Evolutionary conservation across 1,140 invertebrate species (phyloP), one percentile per base, ranked within the genome.

Genomic region (Penaeus indicus): DNA sequence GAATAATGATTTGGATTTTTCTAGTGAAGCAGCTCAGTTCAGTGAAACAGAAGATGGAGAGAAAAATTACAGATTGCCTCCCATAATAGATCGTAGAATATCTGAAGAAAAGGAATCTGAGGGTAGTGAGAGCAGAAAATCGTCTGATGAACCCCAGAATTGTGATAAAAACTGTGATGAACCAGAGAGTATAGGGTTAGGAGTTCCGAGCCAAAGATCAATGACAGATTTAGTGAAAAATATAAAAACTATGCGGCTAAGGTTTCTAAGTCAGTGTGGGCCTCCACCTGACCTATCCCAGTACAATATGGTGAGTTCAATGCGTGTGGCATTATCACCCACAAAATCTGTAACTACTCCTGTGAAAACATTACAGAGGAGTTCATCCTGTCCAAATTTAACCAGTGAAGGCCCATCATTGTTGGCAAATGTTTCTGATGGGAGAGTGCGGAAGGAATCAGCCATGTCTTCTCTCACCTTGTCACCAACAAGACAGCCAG

Each of bases 201-300:
- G 90, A 27, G 88, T 90, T 25, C 90, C 90, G 1, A 88, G 27
- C 75, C 86, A 86, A 38, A 85, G 84, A 69, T 90, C 90, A 54
- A 91, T 93, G 80, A 91, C 91, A 54, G 92, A 93, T 82, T 92
- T 93, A 85, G 92, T 93, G 91, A 92, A 92, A 80, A 92, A 92
- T 82, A 92, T 93, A 19, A 90, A 79, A 84, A 90, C 89, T 32
- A 93, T 93, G 90, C 91, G 93, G 22, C 92, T 93, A 63, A 90
- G 93, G 8, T 93, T 93, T 90, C 92, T 93, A 86, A 94, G 93
- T 92, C 90, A 93, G 42, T 91, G 91, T 91, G 90, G 91, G 22
- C 90, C 90, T n/a, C 90, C 91, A 25, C 91, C 90, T 27, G 90
- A 90, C 62, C 82, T 90, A 67, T 80, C 86, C n/a, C 62, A 87